These are phyloP conservation scores for Parnassius mnemosyne DNA, from an alignment of 2,888 invertebrate species.

Conservation along the genomic window DNA sequence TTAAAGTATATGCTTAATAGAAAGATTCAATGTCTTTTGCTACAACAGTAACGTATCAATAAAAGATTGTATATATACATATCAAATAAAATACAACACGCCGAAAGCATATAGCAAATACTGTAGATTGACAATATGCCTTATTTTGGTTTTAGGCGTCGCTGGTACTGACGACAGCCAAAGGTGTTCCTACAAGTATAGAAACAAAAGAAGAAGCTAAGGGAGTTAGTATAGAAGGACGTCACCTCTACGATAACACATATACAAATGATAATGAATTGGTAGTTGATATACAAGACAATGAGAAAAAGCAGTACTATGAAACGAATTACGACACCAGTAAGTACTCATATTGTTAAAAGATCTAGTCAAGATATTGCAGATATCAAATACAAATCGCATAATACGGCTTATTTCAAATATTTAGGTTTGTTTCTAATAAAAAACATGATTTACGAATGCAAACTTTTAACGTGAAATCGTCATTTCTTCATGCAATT, in stretches of 20 bases:
- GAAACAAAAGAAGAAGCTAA: constrained; percentile 27
- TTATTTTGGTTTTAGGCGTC: constrained; percentile 56
- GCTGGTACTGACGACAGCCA: constrained; percentile 60
- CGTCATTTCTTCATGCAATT: not conserved
- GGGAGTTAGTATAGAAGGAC: constrained; percentile 43
- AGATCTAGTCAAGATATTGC: too few species aligned
- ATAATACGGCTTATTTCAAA: too few species aligned
- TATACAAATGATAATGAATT: constrained; percentile 77
- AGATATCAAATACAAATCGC: too few species aligned
- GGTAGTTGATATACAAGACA: constrained; percentile 86
- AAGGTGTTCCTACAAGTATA: constrained; percentile 39
- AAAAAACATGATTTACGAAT: too few species aligned
- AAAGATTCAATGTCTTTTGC: too few species aligned
- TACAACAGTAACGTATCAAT: too few species aligned
- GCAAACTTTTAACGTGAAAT: too few species aligned
- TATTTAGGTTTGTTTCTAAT: too few species aligned
- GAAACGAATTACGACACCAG: constrained; percentile 88
- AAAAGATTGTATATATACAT: too few species aligned
- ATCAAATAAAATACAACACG: too few species aligned
- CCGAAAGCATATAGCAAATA: not conserved
- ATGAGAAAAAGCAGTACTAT: constrained; percentile 87
- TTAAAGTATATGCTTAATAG: too few species aligned
- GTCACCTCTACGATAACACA: constrained; percentile 41
- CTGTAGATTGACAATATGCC: not conserved
- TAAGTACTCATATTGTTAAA: constrained; percentile 61